A percentile compares a stretch with the other conserved stretches of the same genome.
Evolutionary conservation across 2,113 vertebrate genomes (phyloP).

Genomic region (Sitta europaea): DNA sequence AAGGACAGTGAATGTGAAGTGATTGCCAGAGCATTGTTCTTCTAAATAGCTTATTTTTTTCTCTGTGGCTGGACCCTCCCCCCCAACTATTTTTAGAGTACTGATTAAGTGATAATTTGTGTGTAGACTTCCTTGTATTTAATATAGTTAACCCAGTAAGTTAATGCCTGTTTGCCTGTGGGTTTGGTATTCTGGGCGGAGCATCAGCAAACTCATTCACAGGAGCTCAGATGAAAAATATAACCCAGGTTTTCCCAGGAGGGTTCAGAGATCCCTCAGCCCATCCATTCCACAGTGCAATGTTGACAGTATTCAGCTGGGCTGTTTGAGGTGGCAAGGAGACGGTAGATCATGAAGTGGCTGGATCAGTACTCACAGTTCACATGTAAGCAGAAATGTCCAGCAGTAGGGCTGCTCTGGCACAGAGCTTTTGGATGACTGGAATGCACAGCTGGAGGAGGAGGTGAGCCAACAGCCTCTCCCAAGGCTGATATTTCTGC

Average conservation of each 20-base stretch:
- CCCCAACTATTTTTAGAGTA: background rate
- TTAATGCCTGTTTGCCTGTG: background rate
- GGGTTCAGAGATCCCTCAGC: background rate
- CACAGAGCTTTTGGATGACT: background rate
- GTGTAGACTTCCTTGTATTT: background rate
- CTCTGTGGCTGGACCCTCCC: background rate
- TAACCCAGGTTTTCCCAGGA: fast-evolving
- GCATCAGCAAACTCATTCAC: background rate
- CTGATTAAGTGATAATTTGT: background rate
- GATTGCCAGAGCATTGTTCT: slow-evolving; percentile 26
- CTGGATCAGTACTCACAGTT: background rate
- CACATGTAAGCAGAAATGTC: fast-evolving
- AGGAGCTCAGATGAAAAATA: background rate
- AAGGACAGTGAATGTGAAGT: background rate
- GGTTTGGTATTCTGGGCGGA: background rate
- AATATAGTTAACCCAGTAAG: background rate
- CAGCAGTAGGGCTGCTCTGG: background rate
- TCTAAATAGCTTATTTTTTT: slow-evolving; percentile 1
- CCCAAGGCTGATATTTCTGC: background rate
- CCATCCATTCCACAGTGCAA: fast-evolving
- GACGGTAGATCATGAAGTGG: background rate
- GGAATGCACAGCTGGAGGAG: background rate
- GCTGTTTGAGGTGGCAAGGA: background rate
- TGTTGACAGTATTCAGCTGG: background rate
- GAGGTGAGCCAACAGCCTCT: background rate